Conservation (phyloP, 2,113 vertebrate species). For the Bujurquina vittata region DNA sequence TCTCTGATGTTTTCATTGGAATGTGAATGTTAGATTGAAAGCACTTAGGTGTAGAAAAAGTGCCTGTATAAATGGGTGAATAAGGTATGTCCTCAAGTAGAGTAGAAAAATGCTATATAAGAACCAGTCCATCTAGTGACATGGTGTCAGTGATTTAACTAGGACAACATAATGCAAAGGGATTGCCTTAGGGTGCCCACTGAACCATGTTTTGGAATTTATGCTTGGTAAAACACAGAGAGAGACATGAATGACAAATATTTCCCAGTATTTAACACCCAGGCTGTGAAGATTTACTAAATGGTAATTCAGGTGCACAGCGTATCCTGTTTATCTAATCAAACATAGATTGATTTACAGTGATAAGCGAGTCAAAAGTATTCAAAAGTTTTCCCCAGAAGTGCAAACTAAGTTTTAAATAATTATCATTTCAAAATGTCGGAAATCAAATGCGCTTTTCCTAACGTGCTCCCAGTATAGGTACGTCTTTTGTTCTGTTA, state of each 20-base stretch:
- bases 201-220: slow-evolving; percentile 21
- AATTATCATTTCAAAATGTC: slow-evolving; percentile 5
- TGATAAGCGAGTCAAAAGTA: background rate
- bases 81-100: too few relatives aligned
- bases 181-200: background rate
- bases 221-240: slow-evolving; percentile 34
- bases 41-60: too few relatives aligned
- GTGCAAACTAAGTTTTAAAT: background rate
- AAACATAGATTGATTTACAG: background rate
- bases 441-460: slow-evolving; percentile 11
- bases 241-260: slow-evolving; percentile 24
- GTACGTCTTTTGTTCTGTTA: background rate
- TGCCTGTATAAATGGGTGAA: too few relatives aligned
- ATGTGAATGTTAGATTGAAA: too few relatives aligned
- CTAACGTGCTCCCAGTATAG: background rate
- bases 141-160: slow-evolving; percentile 51
- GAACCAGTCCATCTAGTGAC: slow-evolving; percentile 7
- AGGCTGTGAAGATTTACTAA: background rate
- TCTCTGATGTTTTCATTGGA: too few relatives aligned
- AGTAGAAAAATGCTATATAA: too few relatives aligned
- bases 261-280: slow-evolving; percentile 7
- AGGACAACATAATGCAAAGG: slow-evolving; percentile 49
- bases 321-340: background rate
- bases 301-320: background rate
- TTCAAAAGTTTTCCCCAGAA: background rate